phyloP scores from a whole-genome alignment of 1,140 invertebrate genomes.

The Calosoma granatense region DNA sequence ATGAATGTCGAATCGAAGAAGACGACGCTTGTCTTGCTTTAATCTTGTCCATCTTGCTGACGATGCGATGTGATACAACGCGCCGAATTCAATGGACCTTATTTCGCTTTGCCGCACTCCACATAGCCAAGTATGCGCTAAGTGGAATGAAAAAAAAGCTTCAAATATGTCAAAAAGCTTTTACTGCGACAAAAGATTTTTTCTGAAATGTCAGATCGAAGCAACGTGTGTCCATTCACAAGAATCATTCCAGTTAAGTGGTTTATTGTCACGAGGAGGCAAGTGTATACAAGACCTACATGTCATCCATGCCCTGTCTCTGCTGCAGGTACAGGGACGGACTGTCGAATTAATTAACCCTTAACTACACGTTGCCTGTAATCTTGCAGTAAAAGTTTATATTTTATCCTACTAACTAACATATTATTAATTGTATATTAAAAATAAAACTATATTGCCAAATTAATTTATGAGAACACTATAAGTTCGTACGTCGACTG shows the following conservation, averaged over 20 bases:
- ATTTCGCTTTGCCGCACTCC: slow-evolving; percentile 24
- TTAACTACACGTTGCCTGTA: no score
- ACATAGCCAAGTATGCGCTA: slow-evolving; percentile 25
- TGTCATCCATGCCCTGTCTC: no score
- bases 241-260: slow-evolving; percentile 33
- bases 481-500: no score
- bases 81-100: slow-evolving; percentile 27
- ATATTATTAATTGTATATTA: no score
- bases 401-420: no score
- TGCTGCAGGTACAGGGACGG: no score
- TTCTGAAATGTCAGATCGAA: slow-evolving; percentile 28
- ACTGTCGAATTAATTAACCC: no score
- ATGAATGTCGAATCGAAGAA: not conserved
- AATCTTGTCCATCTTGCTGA: not conserved
- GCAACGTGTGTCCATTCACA: slow-evolving; percentile 32
- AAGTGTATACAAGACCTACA: no score
- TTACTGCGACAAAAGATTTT: slow-evolving; percentile 33
- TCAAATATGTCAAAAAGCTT: slow-evolving; percentile 34
- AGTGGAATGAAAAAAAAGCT: slow-evolving; percentile 21
- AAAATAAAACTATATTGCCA: no score
- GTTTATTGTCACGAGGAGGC: slow-evolving; percentile 29
- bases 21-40: not conserved
- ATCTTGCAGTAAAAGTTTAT: no score
- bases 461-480: no score
- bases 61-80: not conserved